Evolutionary conservation across 2,888 invertebrate species (phyloP), one percentile per base, ranked within the genome.

Genomic region (Hyles lineata): DNA sequence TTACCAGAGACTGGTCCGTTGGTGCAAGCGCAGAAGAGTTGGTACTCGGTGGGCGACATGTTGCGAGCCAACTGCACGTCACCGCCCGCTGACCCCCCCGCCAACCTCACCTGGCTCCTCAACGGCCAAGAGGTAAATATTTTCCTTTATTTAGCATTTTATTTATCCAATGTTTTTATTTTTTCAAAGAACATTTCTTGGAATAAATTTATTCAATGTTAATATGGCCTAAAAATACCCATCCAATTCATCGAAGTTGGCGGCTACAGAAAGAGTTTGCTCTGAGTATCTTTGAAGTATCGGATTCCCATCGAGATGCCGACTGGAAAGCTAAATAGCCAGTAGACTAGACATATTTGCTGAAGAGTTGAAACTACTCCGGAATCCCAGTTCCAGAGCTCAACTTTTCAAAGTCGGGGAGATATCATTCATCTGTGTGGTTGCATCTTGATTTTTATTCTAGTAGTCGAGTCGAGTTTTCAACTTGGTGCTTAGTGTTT

Each of bases 11-110:
- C 93, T 71, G 95, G 95, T 71, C 97, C 97, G 70, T 90, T 90
- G 81, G 96, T 97, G 80, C 93, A 94, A 77, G 95, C 96, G 32
- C 96, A 96, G 85, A 96, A 96, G 84, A 96, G 96, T 79, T 96
- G 96, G 87, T 96, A 97, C 88, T 96, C 96, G 74, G 95, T 95
- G 35, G 97, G 97, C 29, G 97, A 97, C 82, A 95, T 95, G 87
- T 94, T 97, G 76, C 93, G 95, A 74, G 97, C 96, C 72, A 97
- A 97, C 90, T 97, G 97, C 88, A 95, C 96, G 21, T 95, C 96
- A 7, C 95, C 96, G 17, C 96, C 96, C 11, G 96, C 97, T 19
- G 96, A 95, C 79, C 97, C 97, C 0, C 95, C 96, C 6, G 96
- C 96, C 50, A 95, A 95, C 80, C 94, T 97, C 77, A 96, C 96